Conservation (phyloP, 30 jellyfish, hydroid and myxozoan species). For the Hydractinia echinata region DNA sequence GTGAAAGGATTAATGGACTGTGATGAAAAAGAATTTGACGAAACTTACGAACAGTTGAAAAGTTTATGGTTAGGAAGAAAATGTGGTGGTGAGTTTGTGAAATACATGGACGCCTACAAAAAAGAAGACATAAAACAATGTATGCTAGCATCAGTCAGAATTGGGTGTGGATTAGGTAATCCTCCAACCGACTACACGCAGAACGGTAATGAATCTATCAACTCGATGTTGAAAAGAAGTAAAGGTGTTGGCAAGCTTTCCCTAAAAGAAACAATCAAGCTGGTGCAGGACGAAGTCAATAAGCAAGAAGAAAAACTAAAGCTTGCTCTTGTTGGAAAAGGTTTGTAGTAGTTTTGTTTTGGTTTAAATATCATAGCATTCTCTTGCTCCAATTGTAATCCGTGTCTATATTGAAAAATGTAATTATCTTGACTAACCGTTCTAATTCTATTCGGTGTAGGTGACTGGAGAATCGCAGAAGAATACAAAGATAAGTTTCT, state of each 20-base stretch:
- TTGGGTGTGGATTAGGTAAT: constrained; percentile 39
- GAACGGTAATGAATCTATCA: constrained; percentile 9
- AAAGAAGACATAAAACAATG: constrained; percentile 24
- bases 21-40: constrained; percentile 30
- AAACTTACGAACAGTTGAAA: constrained; percentile 22
- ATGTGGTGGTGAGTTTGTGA: constrained; percentile 17
- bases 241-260: constrained; percentile 8
- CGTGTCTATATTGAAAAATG: too few species aligned
- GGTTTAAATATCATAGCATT: neutral
- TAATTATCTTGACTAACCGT: too few species aligned
- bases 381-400: too few species aligned
- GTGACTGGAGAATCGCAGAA: constrained; percentile 8
- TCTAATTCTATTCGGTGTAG: neutral
- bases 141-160: constrained; percentile 28
- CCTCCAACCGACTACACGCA: constrained; percentile 25
- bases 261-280: constrained; percentile 31
- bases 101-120: constrained; percentile 24
- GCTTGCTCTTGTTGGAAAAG: neutral
- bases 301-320: constrained; percentile 20
- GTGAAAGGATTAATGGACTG: constrained; percentile 34
- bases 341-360: neutral
- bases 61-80: constrained; percentile 24
- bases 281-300: constrained; percentile 34
- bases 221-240: constrained; percentile 16
- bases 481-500: neutral